phyloP scores from a whole-genome alignment of 2,113 vertebrate species.

The Diglossa brunneiventris region DNA sequence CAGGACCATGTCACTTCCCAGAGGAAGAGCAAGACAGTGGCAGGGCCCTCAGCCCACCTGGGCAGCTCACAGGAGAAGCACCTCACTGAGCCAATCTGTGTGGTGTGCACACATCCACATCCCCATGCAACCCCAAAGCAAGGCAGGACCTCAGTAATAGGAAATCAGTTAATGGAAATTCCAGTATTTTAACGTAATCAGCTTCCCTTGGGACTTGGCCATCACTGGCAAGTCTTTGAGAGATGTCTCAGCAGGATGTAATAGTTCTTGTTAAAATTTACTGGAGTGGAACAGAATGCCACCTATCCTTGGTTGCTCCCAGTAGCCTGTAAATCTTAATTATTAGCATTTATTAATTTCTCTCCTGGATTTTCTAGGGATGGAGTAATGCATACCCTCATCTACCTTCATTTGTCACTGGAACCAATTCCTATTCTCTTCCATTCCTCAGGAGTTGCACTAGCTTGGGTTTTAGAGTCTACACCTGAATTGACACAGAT shows the following conservation, averaged over 20 bases:
- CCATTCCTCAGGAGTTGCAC: too few species aligned
- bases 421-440: neutral
- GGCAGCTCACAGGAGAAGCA: neutral
- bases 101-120: neutral
- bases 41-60: neutral
- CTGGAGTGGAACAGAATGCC: neutral
- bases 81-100: neutral
- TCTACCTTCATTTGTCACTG: neutral
- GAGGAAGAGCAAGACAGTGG: accelerated
- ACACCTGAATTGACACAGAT: neutral
- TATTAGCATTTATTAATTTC: neutral
- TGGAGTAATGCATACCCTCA: neutral
- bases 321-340: neutral
- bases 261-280: neutral
- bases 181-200: neutral
- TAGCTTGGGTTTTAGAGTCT: neutral
- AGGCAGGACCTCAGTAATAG: neutral
- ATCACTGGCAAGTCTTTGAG: neutral
- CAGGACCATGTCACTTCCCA: accelerated
- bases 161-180: neutral
- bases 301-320: neutral
- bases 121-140: accelerated
- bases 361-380: neutral
- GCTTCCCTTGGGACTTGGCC: neutral
- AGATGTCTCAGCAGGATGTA: neutral